Evolutionary conservation across 1,140 invertebrate genomes (phyloP).

Genomic region (Colletes latitarsis): DNA sequence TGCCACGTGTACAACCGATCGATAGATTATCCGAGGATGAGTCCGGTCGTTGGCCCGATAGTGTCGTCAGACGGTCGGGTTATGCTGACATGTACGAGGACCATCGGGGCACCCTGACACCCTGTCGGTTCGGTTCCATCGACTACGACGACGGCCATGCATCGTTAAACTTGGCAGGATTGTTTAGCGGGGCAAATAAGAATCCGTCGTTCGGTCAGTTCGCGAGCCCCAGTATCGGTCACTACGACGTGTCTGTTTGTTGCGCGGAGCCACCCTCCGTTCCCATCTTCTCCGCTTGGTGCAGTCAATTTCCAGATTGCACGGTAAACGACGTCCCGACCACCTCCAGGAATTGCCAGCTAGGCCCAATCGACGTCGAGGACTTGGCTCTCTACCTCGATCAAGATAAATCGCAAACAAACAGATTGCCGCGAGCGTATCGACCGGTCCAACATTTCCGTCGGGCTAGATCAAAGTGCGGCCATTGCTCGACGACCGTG

Average conservation of each 20-base stretch:
- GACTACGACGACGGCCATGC: too few species aligned
- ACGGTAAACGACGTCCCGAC: not conserved
- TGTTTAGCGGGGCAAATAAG: too few species aligned
- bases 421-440: not conserved
- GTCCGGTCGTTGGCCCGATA: constrained; percentile 46
- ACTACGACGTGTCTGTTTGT: not conserved
- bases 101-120: not conserved
- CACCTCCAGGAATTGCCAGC: constrained; percentile 22
- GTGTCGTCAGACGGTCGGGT: constrained; percentile 7
- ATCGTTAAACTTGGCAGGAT: too few species aligned
- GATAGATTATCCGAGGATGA: constrained; percentile 6
- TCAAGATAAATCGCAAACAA: not conserved
- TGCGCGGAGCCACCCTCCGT: not conserved
- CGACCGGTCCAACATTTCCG: not conserved
- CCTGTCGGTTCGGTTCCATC: constrained; percentile 4
- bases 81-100: constrained; percentile 12
- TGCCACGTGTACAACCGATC: constrained; percentile 35
- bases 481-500: not conserved
- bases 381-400: constrained; percentile 64
- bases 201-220: too few species aligned
- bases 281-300: not conserved
- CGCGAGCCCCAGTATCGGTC: too few species aligned
- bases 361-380: constrained; percentile 72
- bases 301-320: constrained; percentile 8
- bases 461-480: constrained; percentile 2